Evolutionary conservation across 2,888 invertebrate genomes (phyloP).

Genomic region (Lingula anatina): DNA sequence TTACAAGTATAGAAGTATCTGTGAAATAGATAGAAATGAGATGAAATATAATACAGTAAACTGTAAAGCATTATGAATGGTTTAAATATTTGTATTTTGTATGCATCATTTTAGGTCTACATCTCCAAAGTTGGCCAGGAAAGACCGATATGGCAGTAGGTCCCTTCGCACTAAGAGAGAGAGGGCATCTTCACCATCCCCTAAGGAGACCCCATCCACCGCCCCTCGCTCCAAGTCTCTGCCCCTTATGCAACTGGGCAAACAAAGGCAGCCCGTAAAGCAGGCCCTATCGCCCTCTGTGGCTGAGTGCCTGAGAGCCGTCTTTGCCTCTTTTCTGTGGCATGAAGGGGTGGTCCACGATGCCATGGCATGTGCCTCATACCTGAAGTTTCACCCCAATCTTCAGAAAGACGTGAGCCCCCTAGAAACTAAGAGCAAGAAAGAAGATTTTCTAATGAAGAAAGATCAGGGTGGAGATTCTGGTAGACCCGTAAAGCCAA

Average conservation of each 20-base stretch:
- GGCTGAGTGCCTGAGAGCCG: slow-evolving; percentile 85
- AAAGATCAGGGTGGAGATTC: too few species aligned
- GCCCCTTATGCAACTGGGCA: slow-evolving; percentile 18
- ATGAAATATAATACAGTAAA: too few species aligned
- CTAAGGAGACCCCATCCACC: slow-evolving; percentile 29
- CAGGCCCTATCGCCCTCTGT: slow-evolving; percentile 86
- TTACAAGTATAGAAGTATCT: too few species aligned
- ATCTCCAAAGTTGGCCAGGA: slow-evolving; percentile 54
- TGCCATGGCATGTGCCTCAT: slow-evolving; percentile 96
- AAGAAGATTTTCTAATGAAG: too few species aligned
- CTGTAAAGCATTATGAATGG: too few species aligned
- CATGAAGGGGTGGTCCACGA: slow-evolving; percentile 96
- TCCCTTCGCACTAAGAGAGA: slow-evolving; percentile 50
- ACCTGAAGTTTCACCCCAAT: slow-evolving; percentile 71
- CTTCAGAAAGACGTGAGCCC: slow-evolving; percentile 45
- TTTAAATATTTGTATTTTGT: too few species aligned
- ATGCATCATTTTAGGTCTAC: too few species aligned
- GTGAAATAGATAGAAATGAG: too few species aligned
- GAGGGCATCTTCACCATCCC: slow-evolving; percentile 48
- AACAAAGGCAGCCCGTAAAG: slow-evolving; percentile 59
- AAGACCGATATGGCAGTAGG: slow-evolving; percentile 57
- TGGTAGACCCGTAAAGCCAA: too few species aligned
- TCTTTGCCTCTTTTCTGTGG: slow-evolving; percentile 95
- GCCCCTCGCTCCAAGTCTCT: slow-evolving; percentile 30
- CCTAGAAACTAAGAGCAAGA: too few species aligned